These are phyloP conservation scores for Temnothorax rugatulus DNA, from an alignment of 2,888 invertebrate genomes.

Conservation along the genomic window DNA sequence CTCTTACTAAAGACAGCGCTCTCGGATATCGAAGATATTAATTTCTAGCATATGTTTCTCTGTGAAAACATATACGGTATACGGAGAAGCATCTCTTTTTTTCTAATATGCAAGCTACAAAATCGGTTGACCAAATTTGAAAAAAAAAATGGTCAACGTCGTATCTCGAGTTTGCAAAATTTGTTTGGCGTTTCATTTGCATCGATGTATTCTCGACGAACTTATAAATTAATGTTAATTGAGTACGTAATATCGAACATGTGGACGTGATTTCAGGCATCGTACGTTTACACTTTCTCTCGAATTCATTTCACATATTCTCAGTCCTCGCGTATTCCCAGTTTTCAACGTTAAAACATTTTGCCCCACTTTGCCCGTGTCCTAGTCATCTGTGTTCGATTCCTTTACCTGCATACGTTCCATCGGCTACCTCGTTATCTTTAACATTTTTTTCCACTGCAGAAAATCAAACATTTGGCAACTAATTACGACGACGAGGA, in stretches of 20 bases:
- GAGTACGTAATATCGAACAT: background rate
- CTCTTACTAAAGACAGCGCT: constrained; percentile 37
- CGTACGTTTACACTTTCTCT: constrained; percentile 15
- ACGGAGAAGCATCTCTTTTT: background rate
- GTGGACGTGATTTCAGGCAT: background rate
- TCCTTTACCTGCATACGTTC: background rate
- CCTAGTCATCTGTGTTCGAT: background rate
- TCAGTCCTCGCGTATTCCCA: background rate
- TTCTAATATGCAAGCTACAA: too few relatives aligned
- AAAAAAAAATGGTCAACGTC: background rate
- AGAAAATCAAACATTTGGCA: background rate
- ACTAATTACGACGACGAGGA: background rate
- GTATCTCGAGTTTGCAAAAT: background rate
- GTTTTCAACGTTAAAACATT: constrained; percentile 8
- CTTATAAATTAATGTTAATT: background rate
- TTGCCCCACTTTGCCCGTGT: background rate
- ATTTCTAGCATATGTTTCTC: constrained; percentile 47
- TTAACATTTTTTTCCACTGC: background rate
- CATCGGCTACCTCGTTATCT: background rate
- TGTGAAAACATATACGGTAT: background rate
- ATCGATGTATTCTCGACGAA: background rate
- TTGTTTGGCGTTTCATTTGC: background rate
- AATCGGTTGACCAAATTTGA: background rate
- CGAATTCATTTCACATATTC: constrained; percentile 25
- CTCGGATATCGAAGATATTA: constrained; percentile 35